phyloP scores from a whole-genome alignment of 2,797 vertebrate species.

The Sternarchorhynchus goeldii region DNA sequence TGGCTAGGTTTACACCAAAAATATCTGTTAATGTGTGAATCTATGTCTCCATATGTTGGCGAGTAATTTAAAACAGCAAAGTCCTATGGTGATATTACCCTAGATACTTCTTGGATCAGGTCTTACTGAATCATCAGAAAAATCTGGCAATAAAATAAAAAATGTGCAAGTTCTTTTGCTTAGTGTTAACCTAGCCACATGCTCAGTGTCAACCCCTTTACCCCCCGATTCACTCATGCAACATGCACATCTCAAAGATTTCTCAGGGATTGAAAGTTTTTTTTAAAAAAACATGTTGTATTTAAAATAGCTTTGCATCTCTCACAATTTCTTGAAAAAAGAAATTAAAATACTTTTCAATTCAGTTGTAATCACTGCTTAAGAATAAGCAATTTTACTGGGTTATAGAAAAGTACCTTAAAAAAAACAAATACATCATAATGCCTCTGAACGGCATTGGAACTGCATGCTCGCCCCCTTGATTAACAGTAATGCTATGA shows the following conservation, averaged over 20 bases:
- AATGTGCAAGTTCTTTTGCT: constrained; percentile 44
- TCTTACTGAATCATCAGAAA: constrained; percentile 17
- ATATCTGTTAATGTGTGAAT: constrained; percentile 13
- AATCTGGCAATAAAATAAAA: constrained; percentile 22
- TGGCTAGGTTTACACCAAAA: constrained; percentile 64
- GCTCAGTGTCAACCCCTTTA: constrained; percentile 36
- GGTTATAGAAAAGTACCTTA: constrained; percentile 56
- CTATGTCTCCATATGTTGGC: background rate
- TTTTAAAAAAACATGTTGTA: constrained; percentile 64
- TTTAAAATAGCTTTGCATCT: constrained; percentile 69
- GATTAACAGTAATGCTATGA: constrained; percentile 51
- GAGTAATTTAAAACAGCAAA: constrained; percentile 34
- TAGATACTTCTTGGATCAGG: constrained; percentile 46
- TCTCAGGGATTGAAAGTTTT: constrained; percentile 62
- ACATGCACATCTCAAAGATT: constrained; percentile 63
- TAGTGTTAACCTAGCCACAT: constrained; percentile 62
- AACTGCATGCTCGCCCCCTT: constrained; percentile 51
- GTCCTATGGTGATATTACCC: background rate
- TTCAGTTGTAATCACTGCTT: constrained; percentile 61
- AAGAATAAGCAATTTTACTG: constrained; percentile 63
- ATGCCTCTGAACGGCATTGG: constrained; percentile 60
- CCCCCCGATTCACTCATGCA: constrained; percentile 52
- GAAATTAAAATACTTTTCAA: constrained; percentile 51
- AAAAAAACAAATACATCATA: constrained; percentile 52
- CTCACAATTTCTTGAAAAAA: constrained; percentile 62